Evolutionary conservation across 2,113 vertebrate genomes (phyloP), one percentile per base, ranked within the genome.

Genomic region (Oreotrochilus melanogaster): DNA sequence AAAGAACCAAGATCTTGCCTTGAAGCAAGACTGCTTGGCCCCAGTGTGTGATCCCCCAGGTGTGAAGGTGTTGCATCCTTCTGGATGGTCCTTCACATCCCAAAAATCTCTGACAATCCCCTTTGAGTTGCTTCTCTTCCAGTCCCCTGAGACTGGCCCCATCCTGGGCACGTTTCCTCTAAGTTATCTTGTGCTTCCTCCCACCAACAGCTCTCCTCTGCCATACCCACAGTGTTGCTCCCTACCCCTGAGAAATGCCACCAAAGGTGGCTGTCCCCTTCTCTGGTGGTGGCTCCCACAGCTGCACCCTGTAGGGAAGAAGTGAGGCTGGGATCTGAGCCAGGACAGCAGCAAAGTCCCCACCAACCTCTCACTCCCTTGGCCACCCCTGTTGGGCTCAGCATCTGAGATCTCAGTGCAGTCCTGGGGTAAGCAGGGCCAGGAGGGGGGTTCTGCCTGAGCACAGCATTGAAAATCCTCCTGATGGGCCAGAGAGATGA

Each of bases 311-410:
- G 91, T 96, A 95, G 94, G 96, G 94, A 95, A 93, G 91, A 73
- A 51, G 82, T 50, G 67, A 50, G 43, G 71, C 75, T 97, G 95
- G 94, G 96, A 97, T 35, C 56, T 45, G 96, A 97, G 94, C 67
- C 83, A 28, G 92, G 65, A 60, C 69, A 7, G 14, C 30, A 2
- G 79, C 75, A 6, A 78, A 90, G 75, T 43, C 88, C 71, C 88
- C 4, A 6, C 65, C 2, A 4, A 43, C 69, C 14, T 1, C 70
- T 64, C 22, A 23, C 61, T 83, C 5, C 10, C 74, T 37, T 42
- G 5, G 79, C 80, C 22, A 18, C 81, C 39, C 5, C 39, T 76
- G 10, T 51, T 7, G 53, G 13, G 83, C n/a, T 92, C 87, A 4
- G 86, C 92, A 89, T 69, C 94, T 4, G 54, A 14, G 66, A 75